A percentile compares a stretch with the other conserved stretches of the same genome.
These are phyloP conservation scores for rat (Rattus norvegicus) DNA, from an alignment of 2,113 vertebrate species.

Conservation along the genomic window DNA sequence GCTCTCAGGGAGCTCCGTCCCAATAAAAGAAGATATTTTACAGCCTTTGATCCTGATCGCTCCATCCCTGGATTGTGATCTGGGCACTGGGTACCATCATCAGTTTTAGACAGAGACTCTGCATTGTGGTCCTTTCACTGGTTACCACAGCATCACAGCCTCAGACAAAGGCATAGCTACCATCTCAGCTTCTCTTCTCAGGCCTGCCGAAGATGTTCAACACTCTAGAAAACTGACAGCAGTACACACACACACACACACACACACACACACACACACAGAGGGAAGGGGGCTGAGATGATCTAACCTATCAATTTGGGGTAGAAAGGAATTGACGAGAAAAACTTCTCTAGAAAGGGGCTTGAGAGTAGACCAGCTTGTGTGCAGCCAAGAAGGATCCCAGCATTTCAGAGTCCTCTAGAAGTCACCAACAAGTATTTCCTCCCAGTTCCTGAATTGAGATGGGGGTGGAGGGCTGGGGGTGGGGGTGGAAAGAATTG, in stretches of 20 bases:
- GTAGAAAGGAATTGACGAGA: neutral
- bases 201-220: neutral
- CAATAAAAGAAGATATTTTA: neutral
- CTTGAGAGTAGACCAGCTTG: neutral
- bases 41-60: neutral
- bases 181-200: neutral
- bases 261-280: neutral
- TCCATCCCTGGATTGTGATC: neutral
- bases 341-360: neutral
- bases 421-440: neutral
- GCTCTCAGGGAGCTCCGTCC: constrained; percentile 11
- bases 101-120: neutral
- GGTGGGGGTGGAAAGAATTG: neutral
- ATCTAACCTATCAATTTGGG: no score
- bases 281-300: neutral
- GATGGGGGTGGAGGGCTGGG: neutral
- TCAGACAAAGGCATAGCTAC: no score
- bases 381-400: neutral
- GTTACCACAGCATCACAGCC: neutral
- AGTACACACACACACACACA: no score
- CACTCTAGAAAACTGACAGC: neutral
- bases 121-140: neutral
- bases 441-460: neutral
- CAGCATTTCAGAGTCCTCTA: neutral
- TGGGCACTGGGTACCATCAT: neutral